Evolutionary conservation across 1,140 invertebrate genomes (phyloP), one percentile per base, ranked within the genome.

Genomic region (Phymastichus coffea): DNA sequence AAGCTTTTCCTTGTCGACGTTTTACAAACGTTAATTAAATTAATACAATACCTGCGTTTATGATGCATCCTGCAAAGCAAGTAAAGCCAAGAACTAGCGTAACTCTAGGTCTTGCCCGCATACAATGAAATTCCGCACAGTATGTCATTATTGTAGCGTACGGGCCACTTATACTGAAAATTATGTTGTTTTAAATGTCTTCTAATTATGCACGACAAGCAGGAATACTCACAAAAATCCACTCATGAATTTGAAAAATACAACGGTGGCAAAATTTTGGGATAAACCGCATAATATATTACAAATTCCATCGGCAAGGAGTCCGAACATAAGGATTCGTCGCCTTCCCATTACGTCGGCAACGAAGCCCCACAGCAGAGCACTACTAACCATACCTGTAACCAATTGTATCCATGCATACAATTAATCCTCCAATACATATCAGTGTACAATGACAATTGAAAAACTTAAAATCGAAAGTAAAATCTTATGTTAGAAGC

Each of bases 321-420:
- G 88, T 1, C 90, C 90, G 65, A 83, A 84, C 22, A 90, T 78
- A 23, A 94, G 79, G 33, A 93, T 82, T 41, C 84, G 82, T 53
- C 83, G 83, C 10, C 92, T 82, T 1, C 92, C 92, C 23, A 87
- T 78, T 0, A 86, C 86, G 69, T 95, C 92, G 0, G 89, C 88
- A 7, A 93, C 67, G 59, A 88, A 91, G 3, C 92, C 92, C 91
- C 91, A 94, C 15, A 92, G 65, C 67, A 91, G 84, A 0, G 89
- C 90, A 44, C 91, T 91, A 0, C 85, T 78, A 63, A 93, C 86
- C 91, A 93, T 94, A 44, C 92, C 92, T 86, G 22, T 37, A 49
- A 56, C 10, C 15, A 26, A 70, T 17, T 71, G 67, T 20, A 30
- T 46, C 15, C n/a, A 28, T 41, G 12, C 30, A 20, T 25, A 6